Evolutionary conservation across 1,140 invertebrate species (phyloP).

Genomic region (Elymnias hypermnestra): DNA sequence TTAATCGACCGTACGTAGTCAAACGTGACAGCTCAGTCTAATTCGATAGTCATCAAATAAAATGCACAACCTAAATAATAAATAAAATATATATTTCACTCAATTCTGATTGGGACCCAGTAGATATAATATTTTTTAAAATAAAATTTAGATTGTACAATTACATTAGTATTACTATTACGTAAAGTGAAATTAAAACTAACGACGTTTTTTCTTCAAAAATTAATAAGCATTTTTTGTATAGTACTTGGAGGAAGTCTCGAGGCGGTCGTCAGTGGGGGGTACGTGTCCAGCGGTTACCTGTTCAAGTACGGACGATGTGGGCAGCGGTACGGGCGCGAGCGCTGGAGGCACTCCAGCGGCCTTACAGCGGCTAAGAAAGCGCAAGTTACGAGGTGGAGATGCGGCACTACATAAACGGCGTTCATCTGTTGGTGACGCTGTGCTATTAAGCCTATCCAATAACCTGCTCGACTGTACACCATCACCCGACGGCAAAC

Average conservation of each 20-base stretch:
- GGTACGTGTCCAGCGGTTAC: slow-evolving; percentile 39
- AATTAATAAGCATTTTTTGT: no score
- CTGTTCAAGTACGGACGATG: slow-evolving; percentile 17
- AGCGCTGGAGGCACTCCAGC: slow-evolving; percentile 41
- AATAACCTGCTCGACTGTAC: slow-evolving; percentile 92
- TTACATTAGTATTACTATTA: no score
- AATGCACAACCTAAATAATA: no score
- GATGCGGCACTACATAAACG: slow-evolving; percentile 81
- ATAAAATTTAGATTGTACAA: no score
- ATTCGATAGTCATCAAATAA: no score
- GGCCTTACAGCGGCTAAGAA: slow-evolving; percentile 76
- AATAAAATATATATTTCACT: no score
- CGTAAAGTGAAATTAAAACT: no score
- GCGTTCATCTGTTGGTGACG: slow-evolving; percentile 88
- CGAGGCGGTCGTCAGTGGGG: slow-evolving; percentile 77
- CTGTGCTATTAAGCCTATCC: slow-evolving; percentile 87
- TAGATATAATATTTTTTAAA: no score
- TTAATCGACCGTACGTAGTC: no score
- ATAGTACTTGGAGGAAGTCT: slow-evolving; percentile 81
- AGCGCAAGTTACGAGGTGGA: slow-evolving; percentile 83
- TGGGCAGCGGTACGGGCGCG: slow-evolving; percentile 18
- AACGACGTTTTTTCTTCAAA: no score
- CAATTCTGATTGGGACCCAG: no score
- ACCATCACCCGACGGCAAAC: slow-evolving; percentile 84
- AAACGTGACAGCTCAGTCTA: no score